phyloP scores from a whole-genome alignment of 2,113 vertebrate genomes.

The Bubo bubo region DNA sequence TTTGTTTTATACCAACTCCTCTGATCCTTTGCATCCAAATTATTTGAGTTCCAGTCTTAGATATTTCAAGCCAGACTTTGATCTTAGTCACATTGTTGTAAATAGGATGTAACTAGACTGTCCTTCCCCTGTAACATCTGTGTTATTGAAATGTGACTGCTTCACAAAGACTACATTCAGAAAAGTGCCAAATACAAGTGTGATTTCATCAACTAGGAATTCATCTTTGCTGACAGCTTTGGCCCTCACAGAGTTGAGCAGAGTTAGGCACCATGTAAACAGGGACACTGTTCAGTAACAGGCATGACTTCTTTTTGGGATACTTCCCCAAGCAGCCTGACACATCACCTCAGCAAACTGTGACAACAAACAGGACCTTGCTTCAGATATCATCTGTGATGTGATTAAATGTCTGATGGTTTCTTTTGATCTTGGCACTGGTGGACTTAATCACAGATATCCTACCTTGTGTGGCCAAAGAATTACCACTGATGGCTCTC shows the following conservation, averaged over 20 bases:
- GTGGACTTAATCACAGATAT: background rate
- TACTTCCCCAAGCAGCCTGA: background rate
- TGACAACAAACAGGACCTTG: background rate
- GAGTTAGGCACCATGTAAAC: background rate
- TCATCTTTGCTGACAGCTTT: background rate
- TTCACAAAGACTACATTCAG: constrained; percentile 32
- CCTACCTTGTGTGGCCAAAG: background rate
- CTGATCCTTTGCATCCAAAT: background rate
- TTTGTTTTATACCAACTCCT: background rate
- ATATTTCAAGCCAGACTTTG: background rate
- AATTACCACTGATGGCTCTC: background rate
- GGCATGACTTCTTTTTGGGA: background rate
- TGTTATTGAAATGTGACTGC: background rate
- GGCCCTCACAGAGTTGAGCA: background rate
- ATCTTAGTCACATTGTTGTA: background rate
- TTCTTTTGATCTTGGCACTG: background rate
- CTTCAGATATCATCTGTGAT: background rate
- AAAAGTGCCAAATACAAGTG: background rate
- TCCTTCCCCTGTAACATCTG: background rate
- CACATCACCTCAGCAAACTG: background rate
- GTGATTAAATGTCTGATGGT: background rate
- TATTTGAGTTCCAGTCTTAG: background rate
- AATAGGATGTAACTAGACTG: background rate
- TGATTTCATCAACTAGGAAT: constrained; percentile 28
- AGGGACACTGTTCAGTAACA: background rate